Base-by-base conservation (phyloP, 2,888 invertebrate genomes). In the Gari tellinella region DNA sequence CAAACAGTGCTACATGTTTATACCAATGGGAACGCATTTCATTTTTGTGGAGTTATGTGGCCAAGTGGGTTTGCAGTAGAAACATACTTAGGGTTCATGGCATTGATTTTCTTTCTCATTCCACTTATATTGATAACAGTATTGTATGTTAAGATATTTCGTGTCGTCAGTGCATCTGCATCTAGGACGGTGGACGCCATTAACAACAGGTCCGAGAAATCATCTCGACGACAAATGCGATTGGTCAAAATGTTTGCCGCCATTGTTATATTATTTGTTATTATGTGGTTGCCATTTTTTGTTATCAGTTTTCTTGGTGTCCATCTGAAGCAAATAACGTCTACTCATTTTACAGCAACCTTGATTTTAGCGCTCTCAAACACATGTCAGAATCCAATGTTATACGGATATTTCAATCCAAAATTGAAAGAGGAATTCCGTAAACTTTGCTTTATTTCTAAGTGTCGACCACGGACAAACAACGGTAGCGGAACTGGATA, bases 381-480 rank as follows among this genome's bases (percentile, higher is more conserved):
- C 58, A 80, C 82, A 4, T 81, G 83, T 46, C 69, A 75, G 43
- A 85, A 85, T 58, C 85, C 85, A n/a, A n/a, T 85, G 8, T 62
- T 85, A 25, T 85, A 85, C 64, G 85, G 85, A 37, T 84, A 82
- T 64, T 85, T 85, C 52, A 85, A 85, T 60, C 68, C 68, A 15
- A 70, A 76, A 43, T 75, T 82, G 40, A 23, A 82, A 21, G 72
- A 72, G 37, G 83, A 83, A 49, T 80, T 82, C 60, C 72, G 69
- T n/a, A n/a, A n/a, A n/a, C n/a, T n/a, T n/a, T n/a, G n/a, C n/a
- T n/a, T n/a, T n/a, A n/a, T n/a, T n/a, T n/a, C n/a, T n/a, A n/a
- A n/a, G n/a, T n/a, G n/a, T n/a, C n/a, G n/a, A n/a, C n/a, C n/a
- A n/a, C n/a, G n/a, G n/a, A n/a, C n/a, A n/a, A n/a, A n/a, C n/a